A percentile compares a stretch with the other conserved stretches of the same genome.
Conservation (phyloP, 2,113 vertebrate species). For the Diadophis punctatus region DNA sequence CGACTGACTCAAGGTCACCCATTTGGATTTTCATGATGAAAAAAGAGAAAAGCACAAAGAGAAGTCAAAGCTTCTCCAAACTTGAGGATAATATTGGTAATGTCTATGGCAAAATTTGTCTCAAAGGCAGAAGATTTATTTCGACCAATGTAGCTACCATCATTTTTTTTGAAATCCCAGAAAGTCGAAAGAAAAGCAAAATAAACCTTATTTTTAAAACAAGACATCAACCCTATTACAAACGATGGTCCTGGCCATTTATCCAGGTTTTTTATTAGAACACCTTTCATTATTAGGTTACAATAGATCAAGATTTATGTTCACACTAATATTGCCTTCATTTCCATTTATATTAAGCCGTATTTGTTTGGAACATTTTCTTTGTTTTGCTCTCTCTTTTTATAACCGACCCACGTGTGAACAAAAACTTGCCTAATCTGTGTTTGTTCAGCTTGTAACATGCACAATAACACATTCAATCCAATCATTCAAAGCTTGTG, state of each 20-base stretch:
- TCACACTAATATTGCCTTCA: slow-evolving; percentile 69
- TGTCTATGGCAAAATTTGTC: background rate
- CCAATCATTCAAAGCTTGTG: slow-evolving; percentile 73
- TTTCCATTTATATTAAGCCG: slow-evolving; percentile 85
- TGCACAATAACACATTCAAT: slow-evolving; percentile 74
- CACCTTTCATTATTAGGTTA: slow-evolving; percentile 74
- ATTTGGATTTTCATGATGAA: background rate
- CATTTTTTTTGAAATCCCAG: slow-evolving; percentile 39
- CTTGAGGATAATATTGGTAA: background rate
- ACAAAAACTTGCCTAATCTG: slow-evolving; percentile 72
- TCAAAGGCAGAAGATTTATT: background rate
- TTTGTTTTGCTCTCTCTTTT: slow-evolving; percentile 55
- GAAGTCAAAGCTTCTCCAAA: background rate
- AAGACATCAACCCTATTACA: slow-evolving; percentile 49
- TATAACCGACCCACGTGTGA: slow-evolving; percentile 70
- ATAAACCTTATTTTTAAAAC: slow-evolving; percentile 26
- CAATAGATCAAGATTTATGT: slow-evolving; percentile 78
- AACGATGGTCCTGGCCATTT: slow-evolving; percentile 63
- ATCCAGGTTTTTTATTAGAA: slow-evolving; percentile 59
- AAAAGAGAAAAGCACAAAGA: background rate
- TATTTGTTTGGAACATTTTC: slow-evolving; percentile 61
- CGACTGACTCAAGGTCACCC: too few species aligned
- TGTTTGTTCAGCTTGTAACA: slow-evolving; percentile 79
- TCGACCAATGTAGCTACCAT: slow-evolving; percentile 11
- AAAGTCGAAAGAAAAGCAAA: slow-evolving; percentile 42